Conservation (phyloP, 2,888 invertebrate species). For the Orchesellides sinensis region DNA sequence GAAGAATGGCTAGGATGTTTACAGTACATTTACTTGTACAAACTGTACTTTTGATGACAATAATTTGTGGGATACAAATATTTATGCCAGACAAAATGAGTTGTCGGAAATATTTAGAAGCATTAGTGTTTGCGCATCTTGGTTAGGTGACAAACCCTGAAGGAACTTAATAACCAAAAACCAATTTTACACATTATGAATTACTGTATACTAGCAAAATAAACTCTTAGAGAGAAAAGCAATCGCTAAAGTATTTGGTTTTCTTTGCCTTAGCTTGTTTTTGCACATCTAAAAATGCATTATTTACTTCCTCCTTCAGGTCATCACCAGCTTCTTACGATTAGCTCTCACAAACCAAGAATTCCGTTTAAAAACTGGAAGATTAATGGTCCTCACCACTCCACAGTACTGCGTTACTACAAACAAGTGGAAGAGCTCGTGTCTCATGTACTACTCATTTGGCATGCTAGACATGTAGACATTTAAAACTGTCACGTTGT, state of each 20-base stretch:
- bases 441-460: background rate
- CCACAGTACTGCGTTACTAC: background rate
- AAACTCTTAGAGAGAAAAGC: background rate
- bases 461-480: conserved; percentile 14
- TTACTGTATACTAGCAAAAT: no score
- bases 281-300: no score
- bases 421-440: background rate
- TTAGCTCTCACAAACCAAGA: background rate
- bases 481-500: conserved; percentile 61
- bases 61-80: no score
- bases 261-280: no score
- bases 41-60: no score
- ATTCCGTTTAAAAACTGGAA: conserved; percentile 29
- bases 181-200: background rate
- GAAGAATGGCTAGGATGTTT: no score
- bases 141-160: background rate
- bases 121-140: background rate
- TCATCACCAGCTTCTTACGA: background rate
- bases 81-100: no score
- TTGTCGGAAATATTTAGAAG: no score
- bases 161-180: background rate
- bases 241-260: background rate
- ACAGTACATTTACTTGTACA: no score
- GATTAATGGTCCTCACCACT: conserved; percentile 34
- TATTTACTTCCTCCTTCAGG: conserved; percentile 7